Evolutionary conservation across 2,113 vertebrate species (phyloP).

Genomic region (Cinclus cinclus): DNA sequence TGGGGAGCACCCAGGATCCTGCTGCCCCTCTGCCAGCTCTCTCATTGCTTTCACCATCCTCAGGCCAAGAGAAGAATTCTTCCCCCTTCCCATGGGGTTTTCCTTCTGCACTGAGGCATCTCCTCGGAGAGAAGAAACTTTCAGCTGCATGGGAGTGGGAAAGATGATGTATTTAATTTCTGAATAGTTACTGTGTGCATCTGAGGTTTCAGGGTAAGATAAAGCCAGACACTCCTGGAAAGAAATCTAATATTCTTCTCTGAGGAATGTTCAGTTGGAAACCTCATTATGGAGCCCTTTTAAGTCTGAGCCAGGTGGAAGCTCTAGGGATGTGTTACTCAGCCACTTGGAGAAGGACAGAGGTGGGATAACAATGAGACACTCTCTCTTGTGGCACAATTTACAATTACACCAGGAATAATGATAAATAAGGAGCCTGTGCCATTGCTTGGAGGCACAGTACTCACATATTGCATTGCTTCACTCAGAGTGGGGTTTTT

Average conservation of each 20-base stretch:
- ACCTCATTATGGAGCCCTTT: neutral
- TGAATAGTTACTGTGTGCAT: neutral
- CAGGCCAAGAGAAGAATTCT: neutral
- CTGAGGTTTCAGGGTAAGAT: neutral
- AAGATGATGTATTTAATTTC: neutral
- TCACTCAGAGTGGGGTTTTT: neutral
- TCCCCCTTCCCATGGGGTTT: neutral
- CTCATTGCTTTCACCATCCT: neutral
- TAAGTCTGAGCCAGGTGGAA: neutral
- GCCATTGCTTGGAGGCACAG: neutral
- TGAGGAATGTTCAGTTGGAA: neutral
- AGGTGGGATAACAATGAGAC: neutral
- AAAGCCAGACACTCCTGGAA: neutral
- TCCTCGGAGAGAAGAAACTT: neutral
- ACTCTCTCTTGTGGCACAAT: neutral
- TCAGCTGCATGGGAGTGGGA: neutral
- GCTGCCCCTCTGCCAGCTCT: neutral
- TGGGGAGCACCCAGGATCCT: rapidly evolving
- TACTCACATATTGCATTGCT: neutral
- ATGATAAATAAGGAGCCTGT: neutral
- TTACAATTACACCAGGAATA: neutral
- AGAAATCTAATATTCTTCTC: neutral
- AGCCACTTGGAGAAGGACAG: neutral
- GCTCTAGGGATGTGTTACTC: neutral
- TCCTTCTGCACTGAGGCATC: neutral